Conservation (phyloP, 2,797 vertebrate species). For the Tauraco hartlaubi region DNA sequence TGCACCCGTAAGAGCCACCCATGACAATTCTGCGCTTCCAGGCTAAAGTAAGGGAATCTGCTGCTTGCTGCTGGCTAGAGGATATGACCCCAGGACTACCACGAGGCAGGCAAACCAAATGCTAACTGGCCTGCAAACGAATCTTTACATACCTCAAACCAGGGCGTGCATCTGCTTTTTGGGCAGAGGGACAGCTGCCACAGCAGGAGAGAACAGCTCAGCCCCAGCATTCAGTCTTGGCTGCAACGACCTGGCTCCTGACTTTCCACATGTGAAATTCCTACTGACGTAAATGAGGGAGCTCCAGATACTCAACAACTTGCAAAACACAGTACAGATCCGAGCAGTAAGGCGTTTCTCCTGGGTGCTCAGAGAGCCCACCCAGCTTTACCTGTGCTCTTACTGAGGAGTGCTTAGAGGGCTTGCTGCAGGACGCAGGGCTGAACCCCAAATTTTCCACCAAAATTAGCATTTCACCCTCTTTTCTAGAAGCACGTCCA, state of each 20-base stretch:
- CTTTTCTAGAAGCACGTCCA: neutral
- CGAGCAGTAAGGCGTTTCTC: neutral
- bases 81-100: neutral
- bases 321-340: neutral
- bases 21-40: neutral
- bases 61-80: neutral
- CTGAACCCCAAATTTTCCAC: neutral
- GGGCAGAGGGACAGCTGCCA: slow-evolving; percentile 50
- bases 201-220: slow-evolving; percentile 6
- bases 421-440: neutral
- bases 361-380: neutral
- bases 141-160: neutral
- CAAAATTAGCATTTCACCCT: neutral
- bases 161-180: slow-evolving; percentile 43
- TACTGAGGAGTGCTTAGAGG: neutral
- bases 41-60: neutral
- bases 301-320: neutral
- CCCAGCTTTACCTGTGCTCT: neutral
- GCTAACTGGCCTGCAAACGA: neutral
- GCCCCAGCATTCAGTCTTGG: neutral
- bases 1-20: fast-evolving
- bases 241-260: neutral
- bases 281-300: neutral
- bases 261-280: neutral
- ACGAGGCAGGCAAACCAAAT: neutral